Conservation (phyloP, 2,113 vertebrate genomes). For the Ceuthmochares aereus region DNA sequence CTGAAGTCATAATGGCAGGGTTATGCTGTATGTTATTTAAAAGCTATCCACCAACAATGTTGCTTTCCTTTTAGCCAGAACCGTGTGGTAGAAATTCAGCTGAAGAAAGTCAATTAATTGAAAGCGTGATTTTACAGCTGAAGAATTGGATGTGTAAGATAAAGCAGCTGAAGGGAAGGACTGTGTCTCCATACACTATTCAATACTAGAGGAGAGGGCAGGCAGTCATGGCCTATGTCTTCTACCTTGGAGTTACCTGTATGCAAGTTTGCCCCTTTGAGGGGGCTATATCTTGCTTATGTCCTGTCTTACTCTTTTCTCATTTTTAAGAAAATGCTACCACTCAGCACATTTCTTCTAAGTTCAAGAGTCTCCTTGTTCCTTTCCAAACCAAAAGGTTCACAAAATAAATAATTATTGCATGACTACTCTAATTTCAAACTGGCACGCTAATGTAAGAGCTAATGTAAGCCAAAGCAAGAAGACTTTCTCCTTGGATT, state of each 20-base stretch:
- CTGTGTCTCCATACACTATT: not conserved
- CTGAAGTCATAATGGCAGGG: conserved; percentile 48
- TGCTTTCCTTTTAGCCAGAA: conserved; percentile 21
- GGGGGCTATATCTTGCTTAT: not conserved
- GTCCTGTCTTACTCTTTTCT: not conserved
- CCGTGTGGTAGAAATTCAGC: conserved; percentile 12
- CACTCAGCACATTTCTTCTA: not conserved
- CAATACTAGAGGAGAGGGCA: not conserved
- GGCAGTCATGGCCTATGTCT: not conserved
- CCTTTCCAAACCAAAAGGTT: not conserved
- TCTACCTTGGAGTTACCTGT: not conserved
- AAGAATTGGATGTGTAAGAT: not conserved
- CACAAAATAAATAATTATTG: not conserved
- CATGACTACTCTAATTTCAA: not conserved
- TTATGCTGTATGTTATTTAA: conserved; percentile 45
- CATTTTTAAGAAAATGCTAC: not conserved
- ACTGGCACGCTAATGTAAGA: not conserved
- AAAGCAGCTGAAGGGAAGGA: not conserved
- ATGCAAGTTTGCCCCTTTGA: not conserved
- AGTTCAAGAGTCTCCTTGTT: not conserved
- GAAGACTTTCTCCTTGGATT: not conserved
- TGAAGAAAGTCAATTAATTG: conserved; percentile 24
- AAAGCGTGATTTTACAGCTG: not conserved
- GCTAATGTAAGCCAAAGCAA: not conserved
- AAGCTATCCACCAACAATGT: conserved; percentile 36